These are phyloP conservation scores for Chrysoperla carnea DNA, from an alignment of 1,140 invertebrate species.

Conservation along the genomic window DNA sequence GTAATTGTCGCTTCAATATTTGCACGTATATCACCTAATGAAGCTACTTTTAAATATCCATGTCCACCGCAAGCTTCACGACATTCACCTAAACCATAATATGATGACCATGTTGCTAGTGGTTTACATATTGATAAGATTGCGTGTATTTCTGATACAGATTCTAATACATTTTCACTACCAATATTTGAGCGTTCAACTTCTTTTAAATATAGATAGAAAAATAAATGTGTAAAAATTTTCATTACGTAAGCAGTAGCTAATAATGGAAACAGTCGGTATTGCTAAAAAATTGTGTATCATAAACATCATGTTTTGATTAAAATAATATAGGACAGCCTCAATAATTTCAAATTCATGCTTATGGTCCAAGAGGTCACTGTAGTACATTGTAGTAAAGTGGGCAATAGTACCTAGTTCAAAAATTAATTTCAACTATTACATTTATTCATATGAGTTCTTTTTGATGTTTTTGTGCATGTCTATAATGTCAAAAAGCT, in stretches of 20 bases:
- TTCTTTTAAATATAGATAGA: conserved; percentile 14
- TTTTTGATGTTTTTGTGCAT: too few relatives aligned
- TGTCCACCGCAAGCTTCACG: conserved; percentile 81
- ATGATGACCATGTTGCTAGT: conserved; percentile 62
- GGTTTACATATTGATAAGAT: conserved; percentile 79
- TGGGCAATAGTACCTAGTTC: too few relatives aligned
- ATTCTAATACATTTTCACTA: conserved; percentile 6
- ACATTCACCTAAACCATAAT: conserved; percentile 78
- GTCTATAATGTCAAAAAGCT: too few relatives aligned
- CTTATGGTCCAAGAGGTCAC: too few relatives aligned
- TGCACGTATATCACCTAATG: conserved; percentile 63
- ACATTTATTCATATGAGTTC: too few relatives aligned
- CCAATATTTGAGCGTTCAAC: conserved; percentile 11
- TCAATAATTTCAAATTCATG: too few relatives aligned
- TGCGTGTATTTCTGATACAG: conserved; percentile 69
- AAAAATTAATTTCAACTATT: too few relatives aligned
- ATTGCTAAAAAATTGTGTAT: conserved; percentile 66
- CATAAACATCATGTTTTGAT: too few relatives aligned
- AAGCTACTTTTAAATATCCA: conserved; percentile 57
- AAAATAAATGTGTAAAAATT: conserved; percentile 42
- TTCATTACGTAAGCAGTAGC: conserved; percentile 65
- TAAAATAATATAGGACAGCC: too few relatives aligned
- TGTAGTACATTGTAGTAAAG: too few relatives aligned
- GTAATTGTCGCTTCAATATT: conserved; percentile 86
- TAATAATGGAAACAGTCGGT: conserved; percentile 75